phyloP scores from a whole-genome alignment of 2,113 vertebrate species.

The Notothenia rossii region DNA sequence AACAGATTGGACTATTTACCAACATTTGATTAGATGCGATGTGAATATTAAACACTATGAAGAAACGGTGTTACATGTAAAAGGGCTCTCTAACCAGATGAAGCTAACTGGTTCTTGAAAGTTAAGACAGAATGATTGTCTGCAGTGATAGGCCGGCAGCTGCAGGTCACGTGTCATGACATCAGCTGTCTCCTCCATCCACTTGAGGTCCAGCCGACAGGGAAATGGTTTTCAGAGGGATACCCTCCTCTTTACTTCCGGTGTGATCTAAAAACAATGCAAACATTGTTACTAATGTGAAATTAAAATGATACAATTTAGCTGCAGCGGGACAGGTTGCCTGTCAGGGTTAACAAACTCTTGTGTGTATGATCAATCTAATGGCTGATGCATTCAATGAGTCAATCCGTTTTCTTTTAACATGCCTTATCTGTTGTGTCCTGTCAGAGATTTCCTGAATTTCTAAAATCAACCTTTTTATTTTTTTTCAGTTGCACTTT shows the following conservation, averaged over 20 bases:
- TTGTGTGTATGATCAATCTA: not conserved
- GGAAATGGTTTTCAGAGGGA: conserved; percentile 74
- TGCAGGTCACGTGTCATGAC: not conserved
- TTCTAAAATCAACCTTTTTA: not conserved
- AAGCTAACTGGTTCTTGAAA: conserved; percentile 20
- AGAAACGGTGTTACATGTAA: conserved; percentile 9
- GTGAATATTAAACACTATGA: conserved; percentile 18
- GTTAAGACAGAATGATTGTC: conserved; percentile 32
- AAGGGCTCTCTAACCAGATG: not conserved
- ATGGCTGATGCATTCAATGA: not conserved
- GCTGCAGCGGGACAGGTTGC: not conserved
- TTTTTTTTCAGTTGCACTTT: not conserved
- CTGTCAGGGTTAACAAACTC: not conserved
- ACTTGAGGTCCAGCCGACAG: conserved; percentile 26
- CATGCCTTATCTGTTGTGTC: not conserved
- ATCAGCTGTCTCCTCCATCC: conserved; percentile 40
- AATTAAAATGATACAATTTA: not conserved
- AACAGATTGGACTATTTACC: conserved; percentile 3
- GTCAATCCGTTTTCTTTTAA: not conserved
- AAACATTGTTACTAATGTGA: not conserved
- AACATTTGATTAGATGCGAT: not conserved
- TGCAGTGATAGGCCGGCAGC: conserved; percentile 14
- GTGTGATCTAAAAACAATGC: conserved; percentile 58
- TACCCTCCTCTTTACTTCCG: conserved; percentile 72
- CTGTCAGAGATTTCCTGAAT: not conserved